These are phyloP conservation scores for Drepana falcataria DNA, from an alignment of 2,888 invertebrate genomes.

Conservation along the genomic window DNA sequence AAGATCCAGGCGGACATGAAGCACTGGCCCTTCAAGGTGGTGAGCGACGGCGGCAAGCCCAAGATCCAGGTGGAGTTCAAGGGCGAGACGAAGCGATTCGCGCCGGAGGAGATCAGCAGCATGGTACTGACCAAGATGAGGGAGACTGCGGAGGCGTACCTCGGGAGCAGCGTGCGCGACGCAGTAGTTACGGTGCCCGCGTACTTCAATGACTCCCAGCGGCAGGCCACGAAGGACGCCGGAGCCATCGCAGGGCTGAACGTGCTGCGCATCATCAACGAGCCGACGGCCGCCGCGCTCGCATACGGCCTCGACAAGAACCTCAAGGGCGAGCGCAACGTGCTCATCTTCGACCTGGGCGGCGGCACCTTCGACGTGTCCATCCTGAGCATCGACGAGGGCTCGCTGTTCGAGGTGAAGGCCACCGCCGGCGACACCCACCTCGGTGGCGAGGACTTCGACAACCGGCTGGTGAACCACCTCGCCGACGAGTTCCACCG, in stretches of 20 bases:
- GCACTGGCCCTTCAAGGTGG: conserved; percentile 89
- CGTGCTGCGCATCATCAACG: conserved; percentile 92
- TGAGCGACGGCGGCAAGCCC: conserved; percentile 82
- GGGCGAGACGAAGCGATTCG: conserved; percentile 81
- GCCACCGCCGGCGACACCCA: conserved; percentile 91
- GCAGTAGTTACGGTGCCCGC: conserved; percentile 91
- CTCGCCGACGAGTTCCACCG: conserved; percentile 85
- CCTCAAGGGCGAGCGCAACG: conserved; percentile 85
- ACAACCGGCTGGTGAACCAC: conserved; percentile 82
- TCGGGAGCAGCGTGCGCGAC: conserved; percentile 82
- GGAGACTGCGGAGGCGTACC: conserved; percentile 85
- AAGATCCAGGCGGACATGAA: conserved; percentile 85
- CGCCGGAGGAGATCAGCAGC: conserved; percentile 85
- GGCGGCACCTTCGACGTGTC: conserved; percentile 97
- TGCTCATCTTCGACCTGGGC: conserved; percentile 85
- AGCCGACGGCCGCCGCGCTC: conserved; percentile 92
- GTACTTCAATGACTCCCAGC: conserved; percentile 86
- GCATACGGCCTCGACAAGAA: conserved; percentile 90
- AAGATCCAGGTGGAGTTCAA: conserved; percentile 84
- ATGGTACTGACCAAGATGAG: conserved; percentile 91
- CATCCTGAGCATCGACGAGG: conserved; percentile 92
- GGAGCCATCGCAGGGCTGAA: conserved; percentile 91
- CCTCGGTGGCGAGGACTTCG: conserved; percentile 86
- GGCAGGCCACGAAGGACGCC: conserved; percentile 92
- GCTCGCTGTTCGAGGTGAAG: conserved; percentile 88